phyloP scores from a whole-genome alignment of 1,140 invertebrate genomes.

The Drosophila pandora region DNA sequence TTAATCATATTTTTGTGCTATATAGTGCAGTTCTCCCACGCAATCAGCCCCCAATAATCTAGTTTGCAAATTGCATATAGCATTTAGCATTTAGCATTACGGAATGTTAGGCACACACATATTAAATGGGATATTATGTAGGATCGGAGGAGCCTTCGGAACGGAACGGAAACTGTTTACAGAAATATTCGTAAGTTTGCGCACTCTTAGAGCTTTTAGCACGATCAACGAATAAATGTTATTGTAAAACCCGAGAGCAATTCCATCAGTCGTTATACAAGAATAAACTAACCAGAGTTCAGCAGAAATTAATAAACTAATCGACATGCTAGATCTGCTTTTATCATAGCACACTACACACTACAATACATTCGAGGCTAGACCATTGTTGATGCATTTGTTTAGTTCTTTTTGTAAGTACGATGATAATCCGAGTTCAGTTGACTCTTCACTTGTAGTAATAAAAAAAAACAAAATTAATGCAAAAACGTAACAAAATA shows the following conservation, averaged over 20 bases:
- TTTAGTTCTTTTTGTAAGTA: conserved; percentile 60
- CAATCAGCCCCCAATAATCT: conserved; percentile 31
- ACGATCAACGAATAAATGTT: conserved; percentile 76
- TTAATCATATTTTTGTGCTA: conserved; percentile 51
- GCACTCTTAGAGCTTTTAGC: conserved; percentile 80
- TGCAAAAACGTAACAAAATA: conserved; percentile 17
- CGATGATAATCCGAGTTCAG: conserved; percentile 40
- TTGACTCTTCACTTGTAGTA: conserved; percentile 54
- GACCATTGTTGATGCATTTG: conserved; percentile 54
- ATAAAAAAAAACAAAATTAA: background rate
- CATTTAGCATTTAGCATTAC: conserved; percentile 4
- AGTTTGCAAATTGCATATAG: conserved; percentile 30
- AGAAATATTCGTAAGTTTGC: conserved; percentile 65
- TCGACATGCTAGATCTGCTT: conserved; percentile 56
- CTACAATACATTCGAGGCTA: conserved; percentile 24
- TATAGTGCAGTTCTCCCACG: conserved; percentile 37
- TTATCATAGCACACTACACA: conserved; percentile 47
- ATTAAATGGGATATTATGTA: conserved; percentile 27
- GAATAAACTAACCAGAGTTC: conserved; percentile 49
- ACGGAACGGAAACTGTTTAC: conserved; percentile 13
- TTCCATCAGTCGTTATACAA: conserved; percentile 44
- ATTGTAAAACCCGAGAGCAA: conserved; percentile 38
- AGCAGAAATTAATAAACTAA: conserved; percentile 44
- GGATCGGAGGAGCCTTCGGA: conserved; percentile 14
- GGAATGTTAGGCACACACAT: conserved; percentile 41